Evolutionary conservation across 2,113 vertebrate genomes (phyloP).

Genomic region (Oncorhynchus kisutch): DNA sequence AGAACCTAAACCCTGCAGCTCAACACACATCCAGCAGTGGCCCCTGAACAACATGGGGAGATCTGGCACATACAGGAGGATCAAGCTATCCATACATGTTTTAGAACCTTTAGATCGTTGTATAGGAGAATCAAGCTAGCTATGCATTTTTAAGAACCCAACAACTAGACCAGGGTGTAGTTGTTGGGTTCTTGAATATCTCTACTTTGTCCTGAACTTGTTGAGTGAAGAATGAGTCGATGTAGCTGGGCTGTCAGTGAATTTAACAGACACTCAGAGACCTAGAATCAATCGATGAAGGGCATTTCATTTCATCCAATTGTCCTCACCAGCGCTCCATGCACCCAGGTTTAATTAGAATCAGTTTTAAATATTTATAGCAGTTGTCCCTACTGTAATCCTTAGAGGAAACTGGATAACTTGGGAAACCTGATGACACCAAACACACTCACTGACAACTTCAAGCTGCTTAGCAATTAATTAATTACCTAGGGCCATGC

Average conservation of each 20-base stretch:
- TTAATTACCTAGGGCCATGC: slow-evolving; percentile 42
- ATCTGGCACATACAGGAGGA: neutral
- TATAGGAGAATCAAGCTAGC: slow-evolving; percentile 22
- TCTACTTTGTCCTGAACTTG: slow-evolving; percentile 3
- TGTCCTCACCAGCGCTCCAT: slow-evolving; percentile 52
- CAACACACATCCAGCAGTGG: neutral
- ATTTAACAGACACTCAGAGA: slow-evolving; percentile 27
- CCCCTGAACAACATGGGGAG: neutral
- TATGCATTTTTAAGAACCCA: slow-evolving; percentile 50
- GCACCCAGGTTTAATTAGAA: slow-evolving; percentile 75
- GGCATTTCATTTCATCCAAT: slow-evolving; percentile 59
- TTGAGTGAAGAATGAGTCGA: slow-evolving; percentile 40
- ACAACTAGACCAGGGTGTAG: too few relatives aligned
- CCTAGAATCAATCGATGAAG: slow-evolving; percentile 33
- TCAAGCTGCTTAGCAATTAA: slow-evolving; percentile 64
- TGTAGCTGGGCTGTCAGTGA: slow-evolving; percentile 18
- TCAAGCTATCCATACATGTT: neutral
- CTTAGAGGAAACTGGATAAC: slow-evolving; percentile 64
- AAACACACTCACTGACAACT: slow-evolving; percentile 71
- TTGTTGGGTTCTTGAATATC: too few relatives aligned
- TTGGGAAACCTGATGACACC: slow-evolving; percentile 66
- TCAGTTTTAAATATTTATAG: slow-evolving; percentile 78
- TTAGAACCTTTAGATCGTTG: neutral
- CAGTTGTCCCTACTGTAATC: slow-evolving; percentile 67
- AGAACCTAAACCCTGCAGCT: slow-evolving; percentile 9